Percentiles rank a stretch among this genome's conserved stretches.
phyloP scores from a whole-genome alignment of 2,888 invertebrate genomes.

The Amphipyra berbera region DNA sequence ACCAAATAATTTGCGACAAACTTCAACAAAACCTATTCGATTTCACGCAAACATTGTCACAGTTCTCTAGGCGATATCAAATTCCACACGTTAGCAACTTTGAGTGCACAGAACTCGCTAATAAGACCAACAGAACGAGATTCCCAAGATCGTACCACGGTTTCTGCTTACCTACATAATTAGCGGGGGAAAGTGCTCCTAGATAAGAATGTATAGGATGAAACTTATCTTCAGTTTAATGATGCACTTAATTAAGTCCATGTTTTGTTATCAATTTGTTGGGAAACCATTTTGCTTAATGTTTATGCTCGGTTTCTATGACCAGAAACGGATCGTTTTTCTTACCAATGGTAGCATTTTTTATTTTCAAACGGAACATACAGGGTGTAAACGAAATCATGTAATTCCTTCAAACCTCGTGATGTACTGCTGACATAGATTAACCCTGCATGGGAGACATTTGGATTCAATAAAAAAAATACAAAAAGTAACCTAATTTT shows the following conservation, averaged over 20 bases:
- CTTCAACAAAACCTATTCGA: background rate
- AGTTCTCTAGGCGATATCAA: slow-evolving; percentile 30
- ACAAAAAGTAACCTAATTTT: no score
- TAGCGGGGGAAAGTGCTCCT: slow-evolving; percentile 76
- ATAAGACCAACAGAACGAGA: slow-evolving; percentile 57
- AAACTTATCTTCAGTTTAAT: slow-evolving; percentile 65
- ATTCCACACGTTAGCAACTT: slow-evolving; percentile 43
- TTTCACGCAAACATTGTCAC: slow-evolving; percentile 28
- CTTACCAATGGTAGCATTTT: no score
- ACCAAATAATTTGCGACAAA: no score
- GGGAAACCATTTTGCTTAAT: slow-evolving; percentile 12
- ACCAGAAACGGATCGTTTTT: no score
- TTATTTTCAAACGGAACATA: no score
- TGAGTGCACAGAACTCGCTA: slow-evolving; percentile 50
- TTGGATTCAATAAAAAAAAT: no score
- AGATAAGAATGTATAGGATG: slow-evolving; percentile 64
- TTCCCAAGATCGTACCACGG: slow-evolving; percentile 58
- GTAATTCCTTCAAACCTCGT: no score
- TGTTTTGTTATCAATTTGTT: slow-evolving; percentile 33
- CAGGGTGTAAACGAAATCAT: no score
- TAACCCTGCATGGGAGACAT: no score
- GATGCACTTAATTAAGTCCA: slow-evolving; percentile 58
- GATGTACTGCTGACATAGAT: no score
- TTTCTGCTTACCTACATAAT: slow-evolving; percentile 64
- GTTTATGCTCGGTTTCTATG: no score